A percentile compares a stretch with the other conserved stretches of the same genome.
phyloP scores from a whole-genome alignment of 2,113 vertebrate genomes.

The Trematomus loennbergii region DNA sequence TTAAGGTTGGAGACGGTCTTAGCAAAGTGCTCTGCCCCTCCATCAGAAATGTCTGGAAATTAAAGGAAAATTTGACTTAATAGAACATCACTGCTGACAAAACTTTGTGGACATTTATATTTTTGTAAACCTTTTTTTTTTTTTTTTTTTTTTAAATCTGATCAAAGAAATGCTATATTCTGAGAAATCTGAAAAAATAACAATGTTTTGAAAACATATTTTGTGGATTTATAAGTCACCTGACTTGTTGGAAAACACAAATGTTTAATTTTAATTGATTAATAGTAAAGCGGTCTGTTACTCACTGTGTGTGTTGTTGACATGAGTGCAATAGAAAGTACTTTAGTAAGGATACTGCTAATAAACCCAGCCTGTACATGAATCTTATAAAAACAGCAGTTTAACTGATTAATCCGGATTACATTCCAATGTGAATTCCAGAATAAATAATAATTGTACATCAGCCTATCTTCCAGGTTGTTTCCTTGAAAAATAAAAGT shows the following conservation, averaged over 20 bases:
- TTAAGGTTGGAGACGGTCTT: constrained; percentile 92
- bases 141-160: background rate
- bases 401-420: too few species aligned
- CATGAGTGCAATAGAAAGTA: too few species aligned
- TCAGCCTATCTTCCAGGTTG: background rate
- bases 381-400: too few species aligned
- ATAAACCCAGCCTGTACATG: too few species aligned
- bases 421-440: too few species aligned
- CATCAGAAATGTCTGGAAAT: constrained; percentile 90
- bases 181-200: too few species aligned
- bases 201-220: background rate
- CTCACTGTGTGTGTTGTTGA: too few species aligned
- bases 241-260: background rate
- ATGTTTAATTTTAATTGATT: too few species aligned
- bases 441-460: too few species aligned
- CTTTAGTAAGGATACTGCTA: too few species aligned
- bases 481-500: background rate
- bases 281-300: too few species aligned
- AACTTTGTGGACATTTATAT: background rate
- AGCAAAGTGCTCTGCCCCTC: constrained; percentile 94
- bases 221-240: background rate
- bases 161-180: background rate
- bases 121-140: background rate
- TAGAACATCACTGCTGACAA: background rate
- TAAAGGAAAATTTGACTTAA: background rate